Percentiles rank a stretch among this genome's conserved stretches.
phyloP scores from a whole-genome alignment of 2,113 vertebrate genomes.

The Coreoperca whiteheadi region DNA sequence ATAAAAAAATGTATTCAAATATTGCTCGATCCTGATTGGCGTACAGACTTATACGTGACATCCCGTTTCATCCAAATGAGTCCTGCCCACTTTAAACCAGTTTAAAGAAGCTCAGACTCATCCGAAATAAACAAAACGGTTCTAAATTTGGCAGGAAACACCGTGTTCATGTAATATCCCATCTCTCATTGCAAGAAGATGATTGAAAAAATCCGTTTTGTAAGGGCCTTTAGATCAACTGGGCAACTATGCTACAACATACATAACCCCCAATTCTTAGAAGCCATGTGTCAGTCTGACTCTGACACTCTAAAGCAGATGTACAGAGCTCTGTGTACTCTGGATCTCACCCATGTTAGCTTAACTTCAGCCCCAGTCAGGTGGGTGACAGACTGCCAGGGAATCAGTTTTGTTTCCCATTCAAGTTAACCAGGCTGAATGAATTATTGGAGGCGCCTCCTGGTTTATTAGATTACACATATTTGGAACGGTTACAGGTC shows the following conservation, averaged over 20 bases:
- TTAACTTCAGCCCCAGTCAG: conserved; percentile 36
- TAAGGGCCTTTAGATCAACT: background rate
- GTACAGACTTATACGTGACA: background rate
- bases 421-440: conserved; percentile 37
- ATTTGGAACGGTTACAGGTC: conserved; percentile 12
- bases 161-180: background rate
- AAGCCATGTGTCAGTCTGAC: conserved; percentile 6
- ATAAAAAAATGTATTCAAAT: background rate
- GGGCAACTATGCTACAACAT: background rate
- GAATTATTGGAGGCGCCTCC: conserved; percentile 44
- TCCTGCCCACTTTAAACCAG: background rate
- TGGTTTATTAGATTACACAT: conserved; percentile 34
- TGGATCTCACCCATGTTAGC: conserved; percentile 31
- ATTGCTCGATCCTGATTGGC: background rate
- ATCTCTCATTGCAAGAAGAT: background rate
- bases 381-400: conserved; percentile 14
- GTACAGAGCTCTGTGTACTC: conserved; percentile 8
- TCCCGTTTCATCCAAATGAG: background rate
- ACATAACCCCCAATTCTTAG: background rate
- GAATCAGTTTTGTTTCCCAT: conserved; percentile 37
- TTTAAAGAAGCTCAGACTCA: background rate
- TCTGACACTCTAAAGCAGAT: conserved; percentile 43
- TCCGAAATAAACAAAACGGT: background rate
- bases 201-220: background rate
- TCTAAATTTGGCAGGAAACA: background rate